Percentiles rank a stretch among this genome's conserved stretches.
phyloP scores from a whole-genome alignment of 2,888 invertebrate species.

The Keiferia lycopersicella region DNA sequence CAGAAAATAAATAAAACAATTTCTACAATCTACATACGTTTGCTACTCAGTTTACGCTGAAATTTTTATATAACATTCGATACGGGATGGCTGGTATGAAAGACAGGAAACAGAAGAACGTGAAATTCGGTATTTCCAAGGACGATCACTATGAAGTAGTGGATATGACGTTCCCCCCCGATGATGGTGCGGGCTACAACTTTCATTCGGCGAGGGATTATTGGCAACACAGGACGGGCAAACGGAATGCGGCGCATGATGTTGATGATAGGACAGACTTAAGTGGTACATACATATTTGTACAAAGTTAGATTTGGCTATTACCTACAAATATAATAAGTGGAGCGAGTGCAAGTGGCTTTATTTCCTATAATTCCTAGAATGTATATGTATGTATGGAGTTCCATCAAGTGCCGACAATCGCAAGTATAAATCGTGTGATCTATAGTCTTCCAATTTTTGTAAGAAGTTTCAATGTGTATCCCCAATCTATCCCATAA shows the following conservation, averaged over 20 bases:
- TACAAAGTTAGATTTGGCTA: no score
- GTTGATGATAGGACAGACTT: slow-evolving; percentile 33
- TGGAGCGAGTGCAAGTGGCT: no score
- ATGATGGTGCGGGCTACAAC: slow-evolving; percentile 55
- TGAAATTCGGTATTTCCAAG: slow-evolving; percentile 65
- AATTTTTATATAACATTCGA: slow-evolving; percentile 37
- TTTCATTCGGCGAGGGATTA: slow-evolving; percentile 64
- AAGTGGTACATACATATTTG: not conserved
- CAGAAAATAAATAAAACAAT: slow-evolving; percentile 32
- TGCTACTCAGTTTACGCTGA: slow-evolving; percentile 48
- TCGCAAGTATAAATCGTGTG: no score
- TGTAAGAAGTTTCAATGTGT: no score
- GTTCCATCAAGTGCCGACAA: no score
- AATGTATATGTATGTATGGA: no score
- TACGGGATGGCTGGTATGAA: slow-evolving; percentile 51
- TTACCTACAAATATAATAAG: no score
- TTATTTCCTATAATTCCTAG: no score
- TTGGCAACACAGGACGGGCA: slow-evolving; percentile 58
- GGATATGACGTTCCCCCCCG: slow-evolving; percentile 34
- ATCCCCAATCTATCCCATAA: no score
- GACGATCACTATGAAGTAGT: slow-evolving; percentile 61
- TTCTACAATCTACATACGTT: slow-evolving; percentile 38
- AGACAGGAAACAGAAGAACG: slow-evolving; percentile 61
- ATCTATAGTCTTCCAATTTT: no score
- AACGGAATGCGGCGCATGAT: slow-evolving; percentile 37